Base-by-base conservation (phyloP, 2,888 invertebrate species). In the Girardia tigrina region DNA sequence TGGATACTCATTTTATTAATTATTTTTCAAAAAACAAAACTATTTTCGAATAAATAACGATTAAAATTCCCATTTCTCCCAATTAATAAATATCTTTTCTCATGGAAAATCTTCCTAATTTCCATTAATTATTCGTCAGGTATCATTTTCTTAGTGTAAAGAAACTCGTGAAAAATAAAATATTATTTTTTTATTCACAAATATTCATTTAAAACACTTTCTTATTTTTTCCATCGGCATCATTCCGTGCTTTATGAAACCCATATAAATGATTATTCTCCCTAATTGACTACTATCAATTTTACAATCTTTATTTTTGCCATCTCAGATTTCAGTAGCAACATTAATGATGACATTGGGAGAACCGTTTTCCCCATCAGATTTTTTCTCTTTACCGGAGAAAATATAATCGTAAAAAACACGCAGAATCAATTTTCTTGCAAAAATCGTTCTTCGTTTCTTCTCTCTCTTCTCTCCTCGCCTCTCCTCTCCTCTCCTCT, bases 141-240 rank as follows among this genome's bases (percentile, higher is more conserved):
- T n/a, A n/a, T n/a, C n/a, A n/a, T n/a, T n/a, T n/a, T n/a, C n/a
- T n/a, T n/a, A n/a, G n/a, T n/a, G n/a, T n/a, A n/a, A n/a, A n/a
- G n/a, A n/a, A n/a, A n/a, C n/a, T n/a, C n/a, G n/a, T n/a, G n/a
- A n/a, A n/a, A n/a, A n/a, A n/a, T n/a, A n/a, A n/a, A n/a, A n/a
- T n/a, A n/a, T n/a, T n/a, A n/a, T n/a, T n/a, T n/a, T n/a, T n/a
- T n/a, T n/a, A n/a, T n/a, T n/a, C n/a, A n/a, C n/a, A n/a, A n/a
- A n/a, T n/a, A n/a, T n/a, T n/a, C n/a, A n/a, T n/a, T n/a, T n/a
- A n/a, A n/a, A n/a, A n/a, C n/a, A n/a, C n/a, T n/a, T n/a, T n/a
- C n/a, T n/a, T n/a, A n/a, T n/a, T 56, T 56, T 56, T n/a, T 56
- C 56, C n/a, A 56, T 56, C 56, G 56, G 56, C 56, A 56, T 56